Conservation (phyloP, 2,797 vertebrate species). For the Pseudochromis fuscus region DNA sequence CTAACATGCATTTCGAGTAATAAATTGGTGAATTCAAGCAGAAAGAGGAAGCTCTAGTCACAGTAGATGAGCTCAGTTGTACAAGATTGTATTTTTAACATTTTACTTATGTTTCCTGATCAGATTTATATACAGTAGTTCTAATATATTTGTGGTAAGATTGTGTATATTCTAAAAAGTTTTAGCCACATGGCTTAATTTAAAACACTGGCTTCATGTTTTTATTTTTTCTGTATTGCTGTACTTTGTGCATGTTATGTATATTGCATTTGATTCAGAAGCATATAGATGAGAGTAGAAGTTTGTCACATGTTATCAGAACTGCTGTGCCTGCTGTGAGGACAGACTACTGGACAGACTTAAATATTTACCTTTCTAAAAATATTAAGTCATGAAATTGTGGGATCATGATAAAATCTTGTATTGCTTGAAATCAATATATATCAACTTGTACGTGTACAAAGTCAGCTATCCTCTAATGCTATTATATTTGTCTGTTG, state of each 20-base stretch:
- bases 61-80: slow-evolving; percentile 64
- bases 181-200: slow-evolving; percentile 73
- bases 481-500: slow-evolving; percentile 49
- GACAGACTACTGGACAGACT: slow-evolving; percentile 71
- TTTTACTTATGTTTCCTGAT: slow-evolving; percentile 62
- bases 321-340: slow-evolving; percentile 71
- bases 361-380: slow-evolving; percentile 43
- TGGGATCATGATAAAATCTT: slow-evolving; percentile 49
- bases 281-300: slow-evolving; percentile 63
- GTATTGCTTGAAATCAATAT: slow-evolving; percentile 73
- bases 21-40: slow-evolving; percentile 52
- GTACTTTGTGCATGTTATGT: slow-evolving; percentile 80
- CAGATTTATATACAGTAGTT: slow-evolving; percentile 72
- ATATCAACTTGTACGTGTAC: slow-evolving; percentile 69
- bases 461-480: slow-evolving; percentile 65
- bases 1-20: slow-evolving; percentile 56
- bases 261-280: slow-evolving; percentile 79
- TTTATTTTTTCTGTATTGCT: slow-evolving; percentile 71
- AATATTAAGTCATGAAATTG: slow-evolving; percentile 49
- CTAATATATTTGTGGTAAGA: slow-evolving; percentile 81
- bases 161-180: slow-evolving; percentile 77
- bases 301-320: slow-evolving; percentile 62
- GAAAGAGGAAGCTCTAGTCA: slow-evolving; percentile 48
- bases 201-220: slow-evolving; percentile 79
- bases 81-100: slow-evolving; percentile 84